Evolutionary conservation across 1,140 invertebrate species (phyloP), one percentile per base, ranked within the genome.

Genomic region (Propsilocerus akamusi): DNA sequence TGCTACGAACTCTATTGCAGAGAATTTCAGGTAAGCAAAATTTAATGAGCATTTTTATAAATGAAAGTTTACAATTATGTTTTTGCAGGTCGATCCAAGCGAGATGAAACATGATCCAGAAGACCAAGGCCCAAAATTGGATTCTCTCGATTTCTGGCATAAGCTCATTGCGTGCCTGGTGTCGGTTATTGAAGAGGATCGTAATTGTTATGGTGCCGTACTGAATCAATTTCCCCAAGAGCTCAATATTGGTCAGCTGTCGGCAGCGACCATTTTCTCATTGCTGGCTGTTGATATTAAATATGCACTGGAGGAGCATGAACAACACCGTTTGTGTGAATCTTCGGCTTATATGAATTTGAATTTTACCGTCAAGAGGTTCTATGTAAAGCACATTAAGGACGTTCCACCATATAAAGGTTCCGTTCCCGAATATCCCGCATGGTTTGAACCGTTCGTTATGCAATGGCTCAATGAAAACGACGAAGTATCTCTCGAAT

Each of bases 401-500:
- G 93, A 98, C 62, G 86, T 98, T 53, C 93, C 94, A 54, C 89
- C 91, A 8, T 96, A 95, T 65, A 97, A 97, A 61, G 86, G 86
- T 49, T 78, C 84, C 46, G 91, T 97, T 52, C 82, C 82, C 2
- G 82, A 98, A 65, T 99, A 99, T 69, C 95, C 96, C 7, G 87
- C 91, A 57, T 99, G 95, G 95, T 99, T 99, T 68, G 95, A 99
- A 63, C 94, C 96, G 3, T 99, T 99, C 69, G 97, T 99, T 0
- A 98, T 99, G 94, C 95, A 99, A 67, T 99, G 97, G 97, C 74
- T 99, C 4, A 99, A 99, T 67, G 97, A 99, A 65, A 99, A 99
- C 60, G 97, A 99, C 65, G 96, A 98, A 59, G 94, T 98, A 4
- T 99, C 95, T 1, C 74, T 99, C 59, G 96, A 99, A 68, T 99